Conservation (phyloP, 2,888 invertebrate species). For the Dugesia japonica region DNA sequence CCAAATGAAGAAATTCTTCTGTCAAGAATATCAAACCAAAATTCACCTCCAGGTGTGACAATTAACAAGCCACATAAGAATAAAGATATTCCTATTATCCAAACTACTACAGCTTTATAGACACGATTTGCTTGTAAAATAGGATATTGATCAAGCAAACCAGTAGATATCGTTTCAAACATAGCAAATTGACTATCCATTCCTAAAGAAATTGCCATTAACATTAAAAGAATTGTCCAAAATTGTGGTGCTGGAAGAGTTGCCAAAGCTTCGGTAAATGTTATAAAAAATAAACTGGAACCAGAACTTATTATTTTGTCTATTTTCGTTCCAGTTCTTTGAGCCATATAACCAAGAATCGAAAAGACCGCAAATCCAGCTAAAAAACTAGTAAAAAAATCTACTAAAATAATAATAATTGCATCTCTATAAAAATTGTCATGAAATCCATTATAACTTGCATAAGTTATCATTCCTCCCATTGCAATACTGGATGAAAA, state of each 20-base stretch:
- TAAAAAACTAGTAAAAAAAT: neutral
- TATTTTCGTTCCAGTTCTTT: neutral
- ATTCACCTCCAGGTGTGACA: neutral
- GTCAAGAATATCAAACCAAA: neutral
- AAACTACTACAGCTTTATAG: neutral
- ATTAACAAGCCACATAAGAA: neutral
- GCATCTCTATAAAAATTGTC: neutral
- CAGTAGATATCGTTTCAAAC: neutral
- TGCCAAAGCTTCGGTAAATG: neutral
- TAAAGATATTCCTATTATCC: neutral
- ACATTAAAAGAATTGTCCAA: conserved; percentile 10
- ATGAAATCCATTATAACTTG: neutral
- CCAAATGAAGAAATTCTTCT: conserved; percentile 8
- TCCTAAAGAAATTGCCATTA: neutral
- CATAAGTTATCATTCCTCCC: neutral
- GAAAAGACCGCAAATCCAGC: neutral
- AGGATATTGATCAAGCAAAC: neutral
- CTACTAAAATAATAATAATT: neutral
- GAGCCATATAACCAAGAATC: neutral
- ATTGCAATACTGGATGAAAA: neutral
- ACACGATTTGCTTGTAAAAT: neutral
- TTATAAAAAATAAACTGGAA: neutral
- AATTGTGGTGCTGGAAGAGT: neutral
- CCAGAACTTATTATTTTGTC: neutral
- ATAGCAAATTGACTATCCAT: conserved; percentile 14